These are phyloP conservation scores for Protaetia brevitarsis DNA, from an alignment of 1,140 invertebrate species.

Conservation along the genomic window DNA sequence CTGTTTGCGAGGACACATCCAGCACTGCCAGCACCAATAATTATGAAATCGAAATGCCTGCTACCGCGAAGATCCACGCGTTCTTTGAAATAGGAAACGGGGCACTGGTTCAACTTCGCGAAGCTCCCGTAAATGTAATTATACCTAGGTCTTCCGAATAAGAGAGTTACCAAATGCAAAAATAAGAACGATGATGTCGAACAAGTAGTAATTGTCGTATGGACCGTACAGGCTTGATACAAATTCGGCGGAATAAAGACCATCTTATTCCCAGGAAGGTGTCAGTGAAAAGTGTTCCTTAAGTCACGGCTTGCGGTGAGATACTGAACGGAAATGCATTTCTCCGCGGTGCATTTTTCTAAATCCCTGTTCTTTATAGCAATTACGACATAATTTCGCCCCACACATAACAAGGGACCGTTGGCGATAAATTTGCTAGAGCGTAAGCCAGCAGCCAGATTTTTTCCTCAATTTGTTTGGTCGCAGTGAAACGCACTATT, in stretches of 20 bases:
- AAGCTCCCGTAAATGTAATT: constrained; percentile 8
- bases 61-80: constrained; percentile 30
- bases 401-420: background rate
- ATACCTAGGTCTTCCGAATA: constrained; percentile 57
- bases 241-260: constrained; percentile 60
- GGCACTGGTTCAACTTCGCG: background rate
- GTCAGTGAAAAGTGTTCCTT: background rate
- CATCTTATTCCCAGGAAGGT: constrained; percentile 39
- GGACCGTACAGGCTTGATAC: constrained; percentile 50
- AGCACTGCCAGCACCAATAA: background rate
- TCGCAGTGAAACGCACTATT: background rate
- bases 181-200: constrained; percentile 56
- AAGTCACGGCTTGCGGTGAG: background rate
- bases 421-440: background rate
- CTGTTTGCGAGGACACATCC: constrained; percentile 12
- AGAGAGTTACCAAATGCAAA: constrained; percentile 53
- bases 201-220: constrained; percentile 56
- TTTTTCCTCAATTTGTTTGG: background rate
- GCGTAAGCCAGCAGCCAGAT: background rate
- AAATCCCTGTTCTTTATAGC: background rate
- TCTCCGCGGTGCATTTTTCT: background rate
- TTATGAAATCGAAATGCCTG: background rate
- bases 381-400: background rate
- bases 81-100: background rate
- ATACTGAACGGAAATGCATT: background rate